Conservation (phyloP, 23 tunicate species). For the Styela clava region DNA sequence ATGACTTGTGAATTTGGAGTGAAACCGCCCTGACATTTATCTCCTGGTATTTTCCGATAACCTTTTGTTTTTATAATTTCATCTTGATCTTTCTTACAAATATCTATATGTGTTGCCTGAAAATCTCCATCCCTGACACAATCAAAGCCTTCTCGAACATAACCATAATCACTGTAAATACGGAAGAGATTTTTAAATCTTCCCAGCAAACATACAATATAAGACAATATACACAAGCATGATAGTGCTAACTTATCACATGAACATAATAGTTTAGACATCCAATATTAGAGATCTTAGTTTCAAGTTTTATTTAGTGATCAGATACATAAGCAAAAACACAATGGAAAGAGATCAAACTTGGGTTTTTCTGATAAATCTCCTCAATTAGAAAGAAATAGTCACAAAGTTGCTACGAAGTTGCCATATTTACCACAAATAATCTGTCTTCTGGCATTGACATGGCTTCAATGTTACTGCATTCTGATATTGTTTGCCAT, state of each 20-base stretch:
- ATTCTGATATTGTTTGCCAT: conserved; percentile 33
- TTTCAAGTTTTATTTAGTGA: too few species aligned
- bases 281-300: too few species aligned
- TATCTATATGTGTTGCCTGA: conserved; percentile 45
- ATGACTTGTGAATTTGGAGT: conserved; percentile 28
- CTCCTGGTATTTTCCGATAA: conserved; percentile 94
- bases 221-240: too few species aligned
- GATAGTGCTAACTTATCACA: too few species aligned
- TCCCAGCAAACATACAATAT: background rate
- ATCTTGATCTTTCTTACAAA: conserved; percentile 70
- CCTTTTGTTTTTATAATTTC: conserved; percentile 72
- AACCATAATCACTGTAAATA: conserved; percentile 83
- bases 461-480: conserved; percentile 17
- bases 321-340: too few species aligned
- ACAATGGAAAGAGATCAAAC: too few species aligned
- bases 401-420: too few species aligned
- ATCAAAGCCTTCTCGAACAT: conserved; percentile 30
- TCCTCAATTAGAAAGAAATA: too few species aligned
- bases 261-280: too few species aligned
- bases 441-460: conserved; percentile 47
- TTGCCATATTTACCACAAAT: conserved; percentile 79
- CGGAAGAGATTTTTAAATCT: too few species aligned
- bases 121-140: conserved; percentile 58
- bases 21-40: conserved; percentile 75
- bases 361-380: too few species aligned